These are phyloP conservation scores for Lota lota DNA, from an alignment of 2,113 vertebrate species.

Conservation along the genomic window DNA sequence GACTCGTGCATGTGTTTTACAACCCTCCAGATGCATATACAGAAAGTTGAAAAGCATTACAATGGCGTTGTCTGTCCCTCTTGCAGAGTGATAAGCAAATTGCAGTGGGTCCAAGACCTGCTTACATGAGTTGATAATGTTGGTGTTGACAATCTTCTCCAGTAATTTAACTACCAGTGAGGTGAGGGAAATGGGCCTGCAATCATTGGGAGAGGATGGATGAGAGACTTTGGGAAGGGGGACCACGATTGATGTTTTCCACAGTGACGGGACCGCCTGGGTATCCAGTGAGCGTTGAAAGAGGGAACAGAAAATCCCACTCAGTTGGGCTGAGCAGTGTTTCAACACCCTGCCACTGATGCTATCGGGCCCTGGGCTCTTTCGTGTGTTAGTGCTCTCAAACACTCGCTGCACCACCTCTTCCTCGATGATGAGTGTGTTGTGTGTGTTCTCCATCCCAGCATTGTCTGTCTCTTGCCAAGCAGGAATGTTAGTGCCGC, in stretches of 20 bases:
- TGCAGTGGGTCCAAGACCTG: not conserved
- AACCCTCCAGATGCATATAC: no score
- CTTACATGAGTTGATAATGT: not conserved
- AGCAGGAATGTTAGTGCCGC: not conserved
- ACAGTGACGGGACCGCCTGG: not conserved
- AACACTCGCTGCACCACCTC: not conserved
- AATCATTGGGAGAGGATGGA: not conserved
- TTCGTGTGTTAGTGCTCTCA: not conserved
- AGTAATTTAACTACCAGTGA: not conserved
- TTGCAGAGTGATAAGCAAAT: not conserved
- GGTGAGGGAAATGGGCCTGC: not conserved
- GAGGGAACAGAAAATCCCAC: no score
- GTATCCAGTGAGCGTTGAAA: no score
- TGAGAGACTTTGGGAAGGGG: not conserved
- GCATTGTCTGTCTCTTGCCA: not conserved
- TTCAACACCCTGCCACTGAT: not conserved
- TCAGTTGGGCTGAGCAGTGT: not conserved
- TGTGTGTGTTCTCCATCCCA: not conserved
- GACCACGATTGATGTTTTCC: not conserved
- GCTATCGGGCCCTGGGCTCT: not conserved
- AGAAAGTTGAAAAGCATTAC: no score
- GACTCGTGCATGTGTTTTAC: no score
- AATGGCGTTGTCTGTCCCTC: no score
- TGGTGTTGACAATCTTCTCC: not conserved
- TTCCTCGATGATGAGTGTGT: not conserved